Percentiles rank a stretch among this genome's conserved stretches.
phyloP scores from a whole-genome alignment of 2,113 vertebrate genomes.

The Phainopepla nitens region DNA sequence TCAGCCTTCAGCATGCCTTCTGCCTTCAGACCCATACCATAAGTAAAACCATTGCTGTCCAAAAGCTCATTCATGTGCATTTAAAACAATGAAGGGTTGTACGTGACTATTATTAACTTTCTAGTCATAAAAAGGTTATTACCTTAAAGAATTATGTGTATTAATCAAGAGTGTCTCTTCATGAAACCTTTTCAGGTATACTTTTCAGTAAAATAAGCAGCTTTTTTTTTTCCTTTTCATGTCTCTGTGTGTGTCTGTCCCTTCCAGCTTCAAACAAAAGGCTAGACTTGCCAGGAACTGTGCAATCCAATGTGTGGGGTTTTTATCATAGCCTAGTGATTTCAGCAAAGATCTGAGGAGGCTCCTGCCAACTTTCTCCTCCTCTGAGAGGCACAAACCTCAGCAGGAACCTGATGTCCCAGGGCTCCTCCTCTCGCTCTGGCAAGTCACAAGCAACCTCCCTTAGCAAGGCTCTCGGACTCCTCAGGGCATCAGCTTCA shows the following conservation, averaged over 20 bases:
- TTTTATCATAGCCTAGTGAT: background rate
- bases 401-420: fast-evolving
- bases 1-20: background rate
- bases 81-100: background rate
- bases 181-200: background rate
- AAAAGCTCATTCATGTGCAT: background rate
- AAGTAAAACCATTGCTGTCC: background rate
- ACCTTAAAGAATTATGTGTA: background rate
- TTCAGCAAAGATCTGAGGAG: background rate
- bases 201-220: background rate
- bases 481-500: fast-evolving
- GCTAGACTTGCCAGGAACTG: background rate
- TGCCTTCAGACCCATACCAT: background rate
- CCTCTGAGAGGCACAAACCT: fast-evolving
- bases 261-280: background rate
- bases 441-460: background rate
- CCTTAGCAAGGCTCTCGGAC: fast-evolving
- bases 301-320: background rate
- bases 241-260: background rate
- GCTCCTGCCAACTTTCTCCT: background rate
- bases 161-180: background rate
- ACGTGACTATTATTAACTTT: background rate
- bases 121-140: background rate
- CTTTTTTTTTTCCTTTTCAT: background rate
- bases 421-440: background rate